Evolutionary conservation across 2,113 vertebrate genomes (phyloP).

Genomic region (Uropsilus gracilis): DNA sequence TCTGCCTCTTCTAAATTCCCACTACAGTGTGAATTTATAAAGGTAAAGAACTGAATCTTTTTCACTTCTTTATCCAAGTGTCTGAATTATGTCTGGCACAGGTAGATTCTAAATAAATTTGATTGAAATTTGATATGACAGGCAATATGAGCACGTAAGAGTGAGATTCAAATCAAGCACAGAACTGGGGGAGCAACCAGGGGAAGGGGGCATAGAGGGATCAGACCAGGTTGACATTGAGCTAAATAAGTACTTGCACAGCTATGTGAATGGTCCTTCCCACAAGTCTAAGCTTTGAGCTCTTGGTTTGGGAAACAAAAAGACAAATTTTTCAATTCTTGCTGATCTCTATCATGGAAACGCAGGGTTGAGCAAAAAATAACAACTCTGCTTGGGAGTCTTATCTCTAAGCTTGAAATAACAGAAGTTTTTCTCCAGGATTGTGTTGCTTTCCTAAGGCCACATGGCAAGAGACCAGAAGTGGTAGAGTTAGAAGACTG

Average conservation of each 20-base stretch:
- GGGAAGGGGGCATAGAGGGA: neutral
- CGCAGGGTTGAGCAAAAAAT: neutral
- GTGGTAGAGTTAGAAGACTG: neutral
- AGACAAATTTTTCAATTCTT: neutral
- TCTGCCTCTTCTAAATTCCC: neutral
- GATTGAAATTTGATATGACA: neutral
- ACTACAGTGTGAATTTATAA: neutral
- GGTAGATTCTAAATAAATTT: neutral
- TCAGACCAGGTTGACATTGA: neutral
- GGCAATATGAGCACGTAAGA: neutral
- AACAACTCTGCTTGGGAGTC: neutral
- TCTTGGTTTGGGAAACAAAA: neutral
- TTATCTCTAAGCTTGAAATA: neutral
- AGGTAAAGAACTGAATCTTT: neutral
- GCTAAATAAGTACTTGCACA: neutral
- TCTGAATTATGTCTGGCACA: neutral
- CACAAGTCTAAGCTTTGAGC: neutral
- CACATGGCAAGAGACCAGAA: neutral
- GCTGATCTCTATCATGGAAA: neutral
- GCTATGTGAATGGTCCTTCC: accelerated
- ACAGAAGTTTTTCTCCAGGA: neutral
- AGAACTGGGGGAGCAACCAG: too few relatives aligned
- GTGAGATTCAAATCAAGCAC: too few relatives aligned
- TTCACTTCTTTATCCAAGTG: neutral
- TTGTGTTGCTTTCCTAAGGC: neutral